Evolutionary conservation across 2,797 vertebrate genomes (phyloP), one percentile per base, ranked within the genome.

Genomic region (Todus mexicanus): DNA sequence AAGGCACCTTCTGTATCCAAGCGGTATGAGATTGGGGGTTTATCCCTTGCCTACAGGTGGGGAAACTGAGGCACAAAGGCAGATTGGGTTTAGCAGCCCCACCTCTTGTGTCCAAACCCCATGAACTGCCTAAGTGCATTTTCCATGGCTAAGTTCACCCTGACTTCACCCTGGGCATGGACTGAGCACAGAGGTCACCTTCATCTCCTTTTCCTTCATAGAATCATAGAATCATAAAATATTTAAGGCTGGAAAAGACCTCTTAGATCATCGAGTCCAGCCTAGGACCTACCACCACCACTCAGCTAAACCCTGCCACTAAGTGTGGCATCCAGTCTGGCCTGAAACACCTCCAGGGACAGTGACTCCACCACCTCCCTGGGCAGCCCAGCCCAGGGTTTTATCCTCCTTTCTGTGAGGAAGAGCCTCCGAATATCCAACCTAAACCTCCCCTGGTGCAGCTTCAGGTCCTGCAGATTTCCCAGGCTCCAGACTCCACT

Each of bases 121-220:
- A 1, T 2, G 50, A 31, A 27, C 12, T 0, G 4, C 11, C 54
- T 12, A 6, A 2, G 4, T 9, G 29, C 12, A 1, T 57, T 81
- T 42, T 71, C 35, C 35, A 8, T 4, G 33, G 31, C 4, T 18
- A 23, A 6, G 18, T 69, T 77, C 48, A 50, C 15, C 18, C 19
- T 57, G 71, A 12, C 6, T 18, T 65, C 29, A 29, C 5, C 9
- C 20, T 61, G 53, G 45, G 15, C 21, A 12, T 9, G 59, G 38
- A 5, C 3, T 15, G 29, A 68, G 45, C 27, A 22, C 22, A 18
- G 29, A 12, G 11, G 6, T 40, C 40, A 20, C 29, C 15, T 82
- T 35, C 23, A 72, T 40, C 48, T 79, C 22, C 31, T 56, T 18
- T 48, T 27, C 61, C 12, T 66, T n/a, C n/a, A n/a, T n/a, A n/a